Conservation (phyloP, 2,888 invertebrate species). For the Heteropelma amictum region DNA sequence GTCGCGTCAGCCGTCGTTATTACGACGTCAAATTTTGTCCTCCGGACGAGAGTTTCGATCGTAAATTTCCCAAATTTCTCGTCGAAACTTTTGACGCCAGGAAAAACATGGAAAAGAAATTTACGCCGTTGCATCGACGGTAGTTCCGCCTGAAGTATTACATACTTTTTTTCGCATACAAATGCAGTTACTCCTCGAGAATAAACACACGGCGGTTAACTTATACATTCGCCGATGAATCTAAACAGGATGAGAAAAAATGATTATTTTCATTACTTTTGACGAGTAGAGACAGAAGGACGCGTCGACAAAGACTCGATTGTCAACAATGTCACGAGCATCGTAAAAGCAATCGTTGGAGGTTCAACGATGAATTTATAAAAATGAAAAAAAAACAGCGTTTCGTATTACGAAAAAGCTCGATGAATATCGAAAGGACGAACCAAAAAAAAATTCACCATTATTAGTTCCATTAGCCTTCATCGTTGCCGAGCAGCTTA, state of each 20-base stretch:
- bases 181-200: no score
- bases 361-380: neutral
- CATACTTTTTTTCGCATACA: no score
- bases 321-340: neutral
- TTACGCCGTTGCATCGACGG: no score
- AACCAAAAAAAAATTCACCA: slow-evolving; percentile 72
- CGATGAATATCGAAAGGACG: neutral
- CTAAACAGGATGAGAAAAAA: neutral
- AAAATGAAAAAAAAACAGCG: neutral
- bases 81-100: no score
- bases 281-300: no score
- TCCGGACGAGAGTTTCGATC: no score
- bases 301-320: neutral
- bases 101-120: no score
- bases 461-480: slow-evolving; percentile 78
- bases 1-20: no score
- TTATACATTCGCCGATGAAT: neutral
- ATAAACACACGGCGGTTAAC: no score
- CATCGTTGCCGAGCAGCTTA: slow-evolving; percentile 72
- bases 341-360: neutral
- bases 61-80: no score
- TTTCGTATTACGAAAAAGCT: neutral
- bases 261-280: neutral
- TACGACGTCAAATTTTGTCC: no score
- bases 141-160: no score